Evolutionary conservation across 2,113 vertebrate species (phyloP).

Genomic region (Merops nubicus): DNA sequence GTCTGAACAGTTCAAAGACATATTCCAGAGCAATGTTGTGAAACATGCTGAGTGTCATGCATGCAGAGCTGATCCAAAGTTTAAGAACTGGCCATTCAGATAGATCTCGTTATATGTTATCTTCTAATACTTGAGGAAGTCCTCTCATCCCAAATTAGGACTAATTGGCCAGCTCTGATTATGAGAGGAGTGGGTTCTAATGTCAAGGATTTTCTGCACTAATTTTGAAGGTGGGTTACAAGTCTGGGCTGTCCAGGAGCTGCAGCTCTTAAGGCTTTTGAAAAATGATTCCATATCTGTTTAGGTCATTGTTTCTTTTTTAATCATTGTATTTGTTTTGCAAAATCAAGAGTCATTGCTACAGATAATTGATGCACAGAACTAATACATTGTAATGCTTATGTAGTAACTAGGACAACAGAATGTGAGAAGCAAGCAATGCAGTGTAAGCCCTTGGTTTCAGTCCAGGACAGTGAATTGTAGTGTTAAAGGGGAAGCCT

Average conservation of each 20-base stretch:
- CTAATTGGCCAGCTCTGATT: not conserved
- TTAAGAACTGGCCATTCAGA: not conserved
- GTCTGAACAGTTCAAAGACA: not conserved
- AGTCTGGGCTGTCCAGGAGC: not conserved
- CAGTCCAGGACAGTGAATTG: not conserved
- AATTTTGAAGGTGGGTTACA: rapidly evolving
- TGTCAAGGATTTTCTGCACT: not conserved
- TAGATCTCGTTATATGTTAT: not conserved
- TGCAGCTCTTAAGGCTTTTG: not conserved
- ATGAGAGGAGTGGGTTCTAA: not conserved
- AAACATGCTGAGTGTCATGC: not conserved
- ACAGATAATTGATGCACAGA: not conserved
- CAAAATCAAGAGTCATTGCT: not conserved
- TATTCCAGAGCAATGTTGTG: not conserved
- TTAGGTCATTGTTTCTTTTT: not conserved
- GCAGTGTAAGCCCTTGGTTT: not conserved
- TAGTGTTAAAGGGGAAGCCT: not conserved
- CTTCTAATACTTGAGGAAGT: not conserved
- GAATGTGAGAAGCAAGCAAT: not conserved
- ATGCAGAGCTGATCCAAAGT: not conserved
- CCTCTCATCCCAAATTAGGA: not conserved
- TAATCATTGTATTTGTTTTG: not conserved
- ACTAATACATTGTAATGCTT: not conserved
- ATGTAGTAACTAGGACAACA: not conserved
- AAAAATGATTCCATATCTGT: rapidly evolving